Conservation (phyloP, 2,888 invertebrate species). For the Hypsopygia costalis region DNA sequence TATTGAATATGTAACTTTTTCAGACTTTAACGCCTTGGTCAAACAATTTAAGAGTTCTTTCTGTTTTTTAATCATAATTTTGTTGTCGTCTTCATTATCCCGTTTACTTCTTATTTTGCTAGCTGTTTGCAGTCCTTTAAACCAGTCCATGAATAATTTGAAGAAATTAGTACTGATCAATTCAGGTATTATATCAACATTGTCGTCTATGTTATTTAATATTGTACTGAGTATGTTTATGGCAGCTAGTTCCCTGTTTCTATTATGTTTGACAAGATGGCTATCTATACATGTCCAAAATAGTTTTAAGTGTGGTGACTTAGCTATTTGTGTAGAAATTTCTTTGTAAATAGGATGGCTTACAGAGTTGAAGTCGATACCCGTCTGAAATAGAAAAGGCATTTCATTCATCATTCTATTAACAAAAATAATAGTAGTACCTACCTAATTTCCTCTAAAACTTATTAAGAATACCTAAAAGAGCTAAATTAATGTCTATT, state of each 20-base stretch:
- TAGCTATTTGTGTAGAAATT: conserved; percentile 76
- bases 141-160: conserved; percentile 82
- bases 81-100: conserved; percentile 68
- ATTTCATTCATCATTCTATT: too few species aligned
- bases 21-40: conserved; percentile 67
- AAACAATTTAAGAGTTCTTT: conserved; percentile 76
- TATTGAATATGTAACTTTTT: conserved; percentile 66
- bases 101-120: conserved; percentile 77
- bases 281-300: conserved; percentile 81
- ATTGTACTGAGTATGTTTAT: conserved; percentile 81
- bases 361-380: conserved; percentile 77
- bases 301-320: conserved; percentile 66
- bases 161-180: conserved; percentile 84
- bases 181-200: conserved; percentile 69
- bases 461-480: too few species aligned
- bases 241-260: conserved; percentile 81
- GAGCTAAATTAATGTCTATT: too few species aligned
- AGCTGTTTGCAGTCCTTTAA: conserved; percentile 80
- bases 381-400: conserved; percentile 65
- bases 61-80: conserved; percentile 77
- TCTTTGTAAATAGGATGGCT: conserved; percentile 84
- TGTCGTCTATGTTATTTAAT: conserved; percentile 68
- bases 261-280: conserved; percentile 67
- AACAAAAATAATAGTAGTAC: too few species aligned
- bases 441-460: too few species aligned